Evolutionary conservation across 2,888 invertebrate genomes (phyloP).

Genomic region (Dasypogon diadema): DNA sequence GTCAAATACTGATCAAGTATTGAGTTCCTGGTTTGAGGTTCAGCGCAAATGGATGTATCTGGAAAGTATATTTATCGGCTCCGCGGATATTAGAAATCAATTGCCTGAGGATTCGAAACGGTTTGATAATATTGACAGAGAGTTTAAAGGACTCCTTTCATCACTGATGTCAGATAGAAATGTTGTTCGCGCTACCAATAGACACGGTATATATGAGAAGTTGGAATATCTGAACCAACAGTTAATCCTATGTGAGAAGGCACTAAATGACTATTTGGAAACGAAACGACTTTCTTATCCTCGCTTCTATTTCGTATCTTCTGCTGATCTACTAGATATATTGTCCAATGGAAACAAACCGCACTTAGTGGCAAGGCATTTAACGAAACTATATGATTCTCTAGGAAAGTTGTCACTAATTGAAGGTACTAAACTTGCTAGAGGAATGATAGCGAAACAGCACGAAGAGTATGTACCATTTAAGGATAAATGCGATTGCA

Average conservation of each 20-base stretch:
- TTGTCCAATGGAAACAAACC: slow-evolving; percentile 87
- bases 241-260: slow-evolving; percentile 91
- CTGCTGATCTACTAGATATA: slow-evolving; percentile 89
- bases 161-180: slow-evolving; percentile 83
- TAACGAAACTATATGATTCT: slow-evolving; percentile 93
- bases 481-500: slow-evolving; percentile 81
- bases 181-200: slow-evolving; percentile 87
- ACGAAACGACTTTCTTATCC: slow-evolving; percentile 94
- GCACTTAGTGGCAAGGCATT: slow-evolving; percentile 81
- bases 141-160: slow-evolving; percentile 77
- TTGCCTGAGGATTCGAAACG: slow-evolving; percentile 90
- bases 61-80: slow-evolving; percentile 95
- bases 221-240: slow-evolving; percentile 80
- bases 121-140: slow-evolving; percentile 87
- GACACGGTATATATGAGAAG: slow-evolving; percentile 78
- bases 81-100: slow-evolving; percentile 93
- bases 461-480: slow-evolving; percentile 78
- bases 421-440: slow-evolving; percentile 74
- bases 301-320: slow-evolving; percentile 95
- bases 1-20: slow-evolving; percentile 89
- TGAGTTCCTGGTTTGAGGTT: slow-evolving; percentile 86
- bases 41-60: slow-evolving; percentile 95
- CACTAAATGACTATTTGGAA: slow-evolving; percentile 93
- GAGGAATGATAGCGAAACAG: slow-evolving; percentile 89
- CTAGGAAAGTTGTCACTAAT: slow-evolving; percentile 77